Evolutionary conservation across 2,113 vertebrate species (phyloP).

Genomic region (Grantiella picta): DNA sequence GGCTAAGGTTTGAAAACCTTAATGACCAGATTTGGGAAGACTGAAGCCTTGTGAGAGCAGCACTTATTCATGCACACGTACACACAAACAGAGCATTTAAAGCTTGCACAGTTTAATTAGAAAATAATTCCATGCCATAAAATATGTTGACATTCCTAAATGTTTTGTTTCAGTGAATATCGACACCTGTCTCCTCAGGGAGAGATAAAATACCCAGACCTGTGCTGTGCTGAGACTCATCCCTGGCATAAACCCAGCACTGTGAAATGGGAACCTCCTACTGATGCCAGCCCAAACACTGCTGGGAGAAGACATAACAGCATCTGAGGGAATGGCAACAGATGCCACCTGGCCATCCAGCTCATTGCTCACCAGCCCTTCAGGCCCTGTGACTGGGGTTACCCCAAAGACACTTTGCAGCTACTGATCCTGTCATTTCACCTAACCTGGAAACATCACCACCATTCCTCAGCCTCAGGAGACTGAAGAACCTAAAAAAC

Average conservation of each 20-base stretch:
- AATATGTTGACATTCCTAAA: not conserved
- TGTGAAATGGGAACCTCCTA: not conserved
- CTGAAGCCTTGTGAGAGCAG: not conserved
- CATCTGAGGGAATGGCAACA: accelerated
- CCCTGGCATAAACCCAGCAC: not conserved
- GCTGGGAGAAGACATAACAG: not conserved
- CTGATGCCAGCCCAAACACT: not conserved
- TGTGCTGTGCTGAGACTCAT: not conserved
- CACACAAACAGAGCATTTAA: not conserved
- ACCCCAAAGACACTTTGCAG: not conserved
- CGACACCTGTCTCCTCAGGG: not conserved
- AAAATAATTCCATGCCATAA: not conserved
- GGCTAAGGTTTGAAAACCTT: not conserved
- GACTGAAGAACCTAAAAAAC: not conserved
- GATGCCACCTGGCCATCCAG: not conserved
- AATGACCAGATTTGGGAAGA: not conserved
- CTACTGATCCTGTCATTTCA: not conserved
- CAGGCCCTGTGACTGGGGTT: too few species aligned
- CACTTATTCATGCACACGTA: not conserved
- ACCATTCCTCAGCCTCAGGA: not conserved
- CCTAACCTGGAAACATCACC: not conserved
- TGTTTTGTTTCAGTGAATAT: not conserved
- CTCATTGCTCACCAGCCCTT: not conserved
- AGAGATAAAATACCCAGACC: not conserved
- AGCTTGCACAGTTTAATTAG: not conserved